Base-by-base conservation (phyloP, 2,797 vertebrate genomes). In the Eleutherodactylus coqui region DNA sequence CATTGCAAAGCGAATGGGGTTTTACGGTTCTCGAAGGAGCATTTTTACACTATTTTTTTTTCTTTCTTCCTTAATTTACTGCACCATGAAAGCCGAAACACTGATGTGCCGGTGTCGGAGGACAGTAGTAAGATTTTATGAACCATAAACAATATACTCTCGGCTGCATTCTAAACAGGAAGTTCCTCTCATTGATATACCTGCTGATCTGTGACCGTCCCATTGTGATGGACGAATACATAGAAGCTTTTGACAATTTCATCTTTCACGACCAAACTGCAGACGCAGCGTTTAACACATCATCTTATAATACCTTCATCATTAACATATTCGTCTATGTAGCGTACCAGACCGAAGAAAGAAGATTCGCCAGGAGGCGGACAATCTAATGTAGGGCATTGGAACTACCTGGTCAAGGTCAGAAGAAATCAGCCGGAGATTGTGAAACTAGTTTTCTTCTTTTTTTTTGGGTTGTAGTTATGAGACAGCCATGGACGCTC, bases 81-180 rank as follows among this genome's bases (percentile, higher is more conserved):
- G 91, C 92, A 90, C 91, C 90, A 90, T 93, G 92, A 92, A 94
- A 93, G 93, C 90, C 91, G 86, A 90, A 91, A 91, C 91, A 90
- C 85, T 64, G 75, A 55, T 76, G 89, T 88, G 87, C 89, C 82
- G 79, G 89, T 92, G 91, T 91, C 91, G 90, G 90, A 92, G 91
- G 92, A 93, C 90, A 91, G 92, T 92, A 92, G 91, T 93, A 90
- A 90, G 91, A 90, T 91, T 95, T 95, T 94, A 94, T 90, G 93
- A 93, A 90, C 92, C 93, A 93, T 93, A 94, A 93, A 93, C 93
- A 93, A 91, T 90, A 92, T 92, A 91, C 89, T 90, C 88, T 92
- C 85, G 79, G 90, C 91, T 91, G 93, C 91, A 93, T 91, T 90
- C 89, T 91, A 92, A 93, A 91, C 92, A 93, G 92, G 91, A 93